Evolutionary conservation across 2,113 vertebrate genomes (phyloP).

Genomic region (Aleadryas rufinucha): DNA sequence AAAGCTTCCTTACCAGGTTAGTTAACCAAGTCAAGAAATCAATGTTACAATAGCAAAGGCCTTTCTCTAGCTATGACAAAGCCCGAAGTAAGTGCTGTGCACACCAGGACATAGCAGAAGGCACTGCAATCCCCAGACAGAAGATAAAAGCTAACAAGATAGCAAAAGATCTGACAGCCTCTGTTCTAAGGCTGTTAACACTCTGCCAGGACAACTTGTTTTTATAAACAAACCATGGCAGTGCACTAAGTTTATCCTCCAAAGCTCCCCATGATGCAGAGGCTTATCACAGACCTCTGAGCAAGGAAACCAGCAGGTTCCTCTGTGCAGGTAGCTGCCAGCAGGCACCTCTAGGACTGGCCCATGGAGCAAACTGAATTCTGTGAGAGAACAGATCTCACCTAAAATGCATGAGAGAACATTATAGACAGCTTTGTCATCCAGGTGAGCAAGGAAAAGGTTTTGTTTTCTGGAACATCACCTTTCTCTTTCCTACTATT

Average conservation of each 20-base stretch:
- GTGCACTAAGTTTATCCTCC: background rate
- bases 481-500: background rate
- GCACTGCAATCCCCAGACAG: background rate
- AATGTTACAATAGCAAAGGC: background rate
- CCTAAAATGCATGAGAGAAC: background rate
- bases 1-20: conserved; percentile 37
- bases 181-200: background rate
- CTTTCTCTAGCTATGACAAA: background rate
- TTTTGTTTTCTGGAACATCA: background rate
- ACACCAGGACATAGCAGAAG: background rate
- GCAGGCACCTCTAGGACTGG: background rate
- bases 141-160: background rate
- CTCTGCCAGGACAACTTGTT: background rate
- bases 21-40: conserved; percentile 31
- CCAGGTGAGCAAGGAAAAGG: background rate
- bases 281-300: background rate
- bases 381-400: background rate
- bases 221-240: background rate
- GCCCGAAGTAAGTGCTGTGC: background rate
- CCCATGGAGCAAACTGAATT: background rate
- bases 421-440: rapidly evolving
- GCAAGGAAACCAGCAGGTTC: background rate
- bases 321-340: background rate
- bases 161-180: background rate
- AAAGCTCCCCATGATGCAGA: background rate